Evolutionary conservation across 1,140 invertebrate genomes (phyloP).

Genomic region (Drosophila burlai): DNA sequence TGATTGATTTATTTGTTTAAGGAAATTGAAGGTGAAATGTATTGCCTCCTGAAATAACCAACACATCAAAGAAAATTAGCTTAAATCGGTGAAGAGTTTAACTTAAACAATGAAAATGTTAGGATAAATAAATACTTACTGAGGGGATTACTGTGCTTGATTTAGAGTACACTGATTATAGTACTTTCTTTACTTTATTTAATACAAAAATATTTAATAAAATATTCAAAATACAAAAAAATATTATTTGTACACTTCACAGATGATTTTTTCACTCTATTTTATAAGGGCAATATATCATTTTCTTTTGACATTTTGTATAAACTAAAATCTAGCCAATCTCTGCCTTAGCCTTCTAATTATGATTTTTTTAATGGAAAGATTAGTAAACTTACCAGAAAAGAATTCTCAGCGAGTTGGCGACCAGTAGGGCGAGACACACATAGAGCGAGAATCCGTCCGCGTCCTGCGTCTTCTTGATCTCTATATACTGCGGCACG

Average conservation of each 20-base stretch:
- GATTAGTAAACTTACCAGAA: constrained; percentile 93
- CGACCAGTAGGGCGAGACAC: constrained; percentile 96
- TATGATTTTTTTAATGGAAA: neutral
- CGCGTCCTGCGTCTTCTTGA: constrained; percentile 94
- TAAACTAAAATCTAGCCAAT: neutral
- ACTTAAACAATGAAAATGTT: neutral
- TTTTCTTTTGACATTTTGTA: neutral
- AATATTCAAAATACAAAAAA: too few relatives aligned
- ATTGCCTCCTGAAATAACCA: neutral
- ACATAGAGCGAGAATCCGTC: constrained; percentile 99
- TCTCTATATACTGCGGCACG: constrained; percentile 97
- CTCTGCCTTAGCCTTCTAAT: neutral
- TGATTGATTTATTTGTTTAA: constrained; percentile 19
- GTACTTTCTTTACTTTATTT: too few relatives aligned
- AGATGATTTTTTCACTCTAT: too few relatives aligned
- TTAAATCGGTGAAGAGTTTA: neutral
- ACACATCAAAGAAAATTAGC: neutral
- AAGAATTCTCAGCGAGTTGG: constrained; percentile 97
- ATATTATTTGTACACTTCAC: too few relatives aligned
- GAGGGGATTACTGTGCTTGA: too few relatives aligned
- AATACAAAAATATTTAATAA: too few relatives aligned
- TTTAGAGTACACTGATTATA: too few relatives aligned
- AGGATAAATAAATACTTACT: neutral
- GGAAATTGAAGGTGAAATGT: neutral
- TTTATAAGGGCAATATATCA: too few relatives aligned